Base-by-base conservation (phyloP, 2,113 vertebrate genomes). In the Rhombomys opimus region DNA sequence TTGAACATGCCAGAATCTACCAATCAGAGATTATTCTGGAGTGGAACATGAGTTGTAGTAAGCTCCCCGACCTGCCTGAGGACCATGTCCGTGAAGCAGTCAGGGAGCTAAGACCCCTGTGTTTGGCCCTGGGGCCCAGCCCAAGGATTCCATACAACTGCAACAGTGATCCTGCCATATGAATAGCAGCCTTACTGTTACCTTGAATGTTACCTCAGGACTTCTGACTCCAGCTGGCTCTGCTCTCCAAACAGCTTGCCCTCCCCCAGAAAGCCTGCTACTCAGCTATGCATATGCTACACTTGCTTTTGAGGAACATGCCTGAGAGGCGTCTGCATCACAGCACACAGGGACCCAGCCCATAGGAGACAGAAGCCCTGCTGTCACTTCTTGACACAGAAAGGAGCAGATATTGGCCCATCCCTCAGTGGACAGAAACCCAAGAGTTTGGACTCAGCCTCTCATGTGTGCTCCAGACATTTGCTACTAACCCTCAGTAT, bases 1-100 rank as follows among this genome's bases (percentile, higher is more conserved):
- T 18, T 8, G 1, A 2, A 32, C 54, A 30, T 8, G 22, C 1
- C 1, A 7, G 2, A 14, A 27, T 9, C 81, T 1, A 0, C 63
- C 81, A 14, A 70, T 14, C 63, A 38, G 35, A 54, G 72, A 76
- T 80, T 35, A 63, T n/a, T 38, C 8, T 25, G 13, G 50, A 70
- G 12, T n/a, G 61, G 61, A 38, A 10, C 0, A 2, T 2, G 7
- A 85, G 6, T 41, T 5, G 12, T 23, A 22, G 41, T 20, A 8
- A 32, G 17, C 57, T 52, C 23, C 30, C 8, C 0, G 2, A 35
- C 54, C 46, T n/a, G 35, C 52, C 50, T 10, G 2, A 46, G 22
- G 18, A 13, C 4, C 72, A 38, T n/a, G 50, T 11, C 54, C 0
- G 7, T 27, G 32, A 87, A 46, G 15, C 57, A 8, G 57, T 30